Conservation (phyloP, 2,113 vertebrate species). For the Tringa solitaria region DNA sequence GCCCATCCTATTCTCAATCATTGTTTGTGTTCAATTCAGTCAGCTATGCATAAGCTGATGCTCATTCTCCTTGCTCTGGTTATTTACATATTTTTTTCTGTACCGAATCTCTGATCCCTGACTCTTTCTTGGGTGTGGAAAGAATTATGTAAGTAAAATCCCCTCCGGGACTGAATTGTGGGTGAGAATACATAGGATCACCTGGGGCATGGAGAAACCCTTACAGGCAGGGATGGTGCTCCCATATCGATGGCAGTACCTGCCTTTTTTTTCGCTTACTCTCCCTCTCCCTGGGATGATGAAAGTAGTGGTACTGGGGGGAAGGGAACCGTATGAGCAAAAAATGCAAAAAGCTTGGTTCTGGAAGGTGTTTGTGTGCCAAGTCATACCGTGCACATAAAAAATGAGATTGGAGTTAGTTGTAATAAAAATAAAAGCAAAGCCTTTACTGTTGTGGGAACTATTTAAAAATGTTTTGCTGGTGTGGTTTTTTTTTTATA, state of each 20-base stretch:
- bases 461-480: background rate
- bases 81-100: conserved; percentile 39
- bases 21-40: conserved; percentile 58
- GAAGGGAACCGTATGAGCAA: background rate
- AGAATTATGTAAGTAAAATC: background rate
- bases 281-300: background rate
- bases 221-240: background rate
- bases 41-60: conserved; percentile 31
- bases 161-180: background rate
- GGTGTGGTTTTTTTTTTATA: background rate
- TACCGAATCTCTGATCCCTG: background rate
- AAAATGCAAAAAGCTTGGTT: background rate
- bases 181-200: background rate
- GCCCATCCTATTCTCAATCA: conserved; percentile 51
- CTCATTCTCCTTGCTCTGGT: conserved; percentile 15
- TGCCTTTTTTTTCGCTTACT: background rate
- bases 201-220: background rate
- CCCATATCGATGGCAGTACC: background rate
- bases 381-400: background rate
- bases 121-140: background rate
- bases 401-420: background rate
- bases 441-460: background rate
- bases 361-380: background rate
- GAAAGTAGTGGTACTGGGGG: background rate
- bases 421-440: background rate